phyloP scores from a whole-genome alignment of 2,113 vertebrate species.

The Phrynocephalus versicolor region DNA sequence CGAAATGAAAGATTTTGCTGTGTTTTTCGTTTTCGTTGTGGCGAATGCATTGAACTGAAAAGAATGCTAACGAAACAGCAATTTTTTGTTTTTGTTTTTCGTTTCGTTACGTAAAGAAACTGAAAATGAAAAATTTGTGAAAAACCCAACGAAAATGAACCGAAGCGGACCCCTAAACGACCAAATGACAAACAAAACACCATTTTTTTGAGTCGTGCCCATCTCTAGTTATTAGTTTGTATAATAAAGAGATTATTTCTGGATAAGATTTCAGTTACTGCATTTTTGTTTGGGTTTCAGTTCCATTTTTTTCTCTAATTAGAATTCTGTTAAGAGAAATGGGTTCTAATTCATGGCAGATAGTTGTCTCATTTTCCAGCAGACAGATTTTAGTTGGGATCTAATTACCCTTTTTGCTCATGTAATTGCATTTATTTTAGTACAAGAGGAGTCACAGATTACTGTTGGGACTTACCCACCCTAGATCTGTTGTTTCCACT shows the following conservation, averaged over 20 bases:
- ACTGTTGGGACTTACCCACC: conserved; percentile 5
- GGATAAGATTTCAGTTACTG: conserved; percentile 21
- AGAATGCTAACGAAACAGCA: no score
- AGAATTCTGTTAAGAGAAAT: conserved; percentile 36
- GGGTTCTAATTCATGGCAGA: conserved; percentile 21
- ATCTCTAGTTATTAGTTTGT: conserved; percentile 34
- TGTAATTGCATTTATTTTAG: conserved; percentile 29
- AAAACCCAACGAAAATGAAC: no score
- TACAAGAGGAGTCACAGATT: background rate
- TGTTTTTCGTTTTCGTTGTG: no score
- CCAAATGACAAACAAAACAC: no score
- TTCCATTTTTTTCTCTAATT: conserved; percentile 25
- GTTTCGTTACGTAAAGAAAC: no score
- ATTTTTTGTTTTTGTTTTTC: no score
- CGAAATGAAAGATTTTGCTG: no score
- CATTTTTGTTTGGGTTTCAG: background rate
- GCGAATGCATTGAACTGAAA: no score
- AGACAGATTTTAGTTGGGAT: conserved; percentile 21
- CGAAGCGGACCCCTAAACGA: no score
- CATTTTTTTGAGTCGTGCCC: no score
- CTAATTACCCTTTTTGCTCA: conserved; percentile 39
- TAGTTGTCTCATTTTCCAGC: conserved; percentile 28
- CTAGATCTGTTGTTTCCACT: conserved; percentile 4
- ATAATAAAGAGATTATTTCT: conserved; percentile 43
- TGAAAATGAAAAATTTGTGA: no score